A percentile compares a stretch with the other conserved stretches of the same genome.
phyloP scores from a whole-genome alignment of 1,140 invertebrate species.

The Pseudomyrmex pallidus region DNA sequence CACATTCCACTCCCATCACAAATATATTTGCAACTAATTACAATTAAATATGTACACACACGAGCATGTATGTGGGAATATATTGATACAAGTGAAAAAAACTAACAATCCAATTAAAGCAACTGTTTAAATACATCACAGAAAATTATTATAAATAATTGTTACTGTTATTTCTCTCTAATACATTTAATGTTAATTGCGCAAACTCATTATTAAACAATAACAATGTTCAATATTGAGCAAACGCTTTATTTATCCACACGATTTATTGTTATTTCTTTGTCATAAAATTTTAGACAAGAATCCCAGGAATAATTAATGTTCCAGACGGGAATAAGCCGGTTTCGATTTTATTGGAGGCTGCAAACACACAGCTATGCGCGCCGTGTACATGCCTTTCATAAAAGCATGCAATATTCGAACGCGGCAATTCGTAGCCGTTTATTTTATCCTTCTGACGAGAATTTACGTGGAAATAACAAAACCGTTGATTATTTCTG shows the following conservation, averaged over 20 bases:
- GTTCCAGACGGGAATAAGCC: background rate
- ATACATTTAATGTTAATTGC: background rate
- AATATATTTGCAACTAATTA: too few relatives aligned
- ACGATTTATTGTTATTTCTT: background rate
- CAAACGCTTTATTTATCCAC: background rate
- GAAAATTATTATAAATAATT: too few relatives aligned
- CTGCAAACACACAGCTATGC: background rate
- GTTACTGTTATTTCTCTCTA: too few relatives aligned
- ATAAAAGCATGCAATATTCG: slow-evolving; percentile 34
- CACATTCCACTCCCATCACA: too few relatives aligned
- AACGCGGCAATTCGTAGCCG: slow-evolving; percentile 44
- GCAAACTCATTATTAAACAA: background rate
- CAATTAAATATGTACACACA: too few relatives aligned
- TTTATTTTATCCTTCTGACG: background rate
- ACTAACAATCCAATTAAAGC: too few relatives aligned
- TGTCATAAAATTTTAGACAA: background rate
- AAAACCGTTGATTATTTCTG: too few relatives aligned
- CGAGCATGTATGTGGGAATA: too few relatives aligned
- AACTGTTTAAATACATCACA: too few relatives aligned
- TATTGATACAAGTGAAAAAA: too few relatives aligned
- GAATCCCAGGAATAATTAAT: background rate
- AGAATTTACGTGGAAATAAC: too few relatives aligned
- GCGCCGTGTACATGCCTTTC: background rate
- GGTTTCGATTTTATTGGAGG: slow-evolving; percentile 7
- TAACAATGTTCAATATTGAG: background rate